Evolutionary conservation across 2,888 invertebrate genomes (phyloP).

Genomic region (Mellilla xanthometata): DNA sequence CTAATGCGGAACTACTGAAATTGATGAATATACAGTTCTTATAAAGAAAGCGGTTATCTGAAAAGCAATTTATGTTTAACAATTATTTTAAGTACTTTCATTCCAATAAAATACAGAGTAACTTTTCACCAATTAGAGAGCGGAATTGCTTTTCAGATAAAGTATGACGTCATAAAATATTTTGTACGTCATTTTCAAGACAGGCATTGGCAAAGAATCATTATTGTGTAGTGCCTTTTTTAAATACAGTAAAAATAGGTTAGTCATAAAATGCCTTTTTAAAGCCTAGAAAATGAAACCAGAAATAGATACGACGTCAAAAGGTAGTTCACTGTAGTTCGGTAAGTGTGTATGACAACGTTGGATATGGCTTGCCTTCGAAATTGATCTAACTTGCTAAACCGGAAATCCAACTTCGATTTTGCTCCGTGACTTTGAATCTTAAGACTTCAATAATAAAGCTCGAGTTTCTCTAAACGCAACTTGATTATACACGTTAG

Average conservation of each 20-base stretch:
- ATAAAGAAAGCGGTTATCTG: conserved; percentile 18
- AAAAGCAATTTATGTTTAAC: conserved; percentile 17
- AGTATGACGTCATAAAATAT: conserved; percentile 3
- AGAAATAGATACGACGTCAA: not conserved
- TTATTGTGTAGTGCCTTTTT: no score
- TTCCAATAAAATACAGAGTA: conserved; percentile 18
- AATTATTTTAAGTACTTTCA: conserved; percentile 48
- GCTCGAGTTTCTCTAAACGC: not conserved
- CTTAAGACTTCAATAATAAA: not conserved
- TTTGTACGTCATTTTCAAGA: not conserved
- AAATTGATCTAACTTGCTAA: conserved; percentile 1
- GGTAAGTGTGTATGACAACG: conserved; percentile 3
- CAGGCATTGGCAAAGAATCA: no score
- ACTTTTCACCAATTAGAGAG: conserved; percentile 15
- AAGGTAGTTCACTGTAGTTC: conserved; percentile 9
- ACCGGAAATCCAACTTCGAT: conserved; percentile 4
- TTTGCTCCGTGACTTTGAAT: not conserved
- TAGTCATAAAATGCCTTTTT: not conserved
- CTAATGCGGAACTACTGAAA: conserved; percentile 65
- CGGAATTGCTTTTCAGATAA: conserved; percentile 50
- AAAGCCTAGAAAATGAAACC: no score
- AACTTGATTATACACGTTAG: not conserved
- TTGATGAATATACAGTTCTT: conserved; percentile 49
- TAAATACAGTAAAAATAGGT: no score
- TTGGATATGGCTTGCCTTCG: conserved; percentile 1